Conservation (phyloP, 2,113 vertebrate species). For the Myxocyprinus asiaticus region DNA sequence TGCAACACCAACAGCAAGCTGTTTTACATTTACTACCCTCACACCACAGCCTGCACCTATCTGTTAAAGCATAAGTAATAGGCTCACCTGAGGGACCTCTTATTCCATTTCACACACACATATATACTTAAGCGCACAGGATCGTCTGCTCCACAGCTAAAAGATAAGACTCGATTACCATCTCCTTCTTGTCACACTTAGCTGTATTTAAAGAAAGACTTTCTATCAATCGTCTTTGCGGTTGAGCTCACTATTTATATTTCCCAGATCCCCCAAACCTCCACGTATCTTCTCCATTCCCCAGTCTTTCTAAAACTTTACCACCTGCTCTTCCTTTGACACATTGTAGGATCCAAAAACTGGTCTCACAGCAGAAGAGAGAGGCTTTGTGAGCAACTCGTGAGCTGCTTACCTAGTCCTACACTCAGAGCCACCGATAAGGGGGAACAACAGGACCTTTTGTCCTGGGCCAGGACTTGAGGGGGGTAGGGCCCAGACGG, state of each 20-base stretch:
- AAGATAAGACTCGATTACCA: slow-evolving; percentile 16
- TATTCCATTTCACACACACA: slow-evolving; percentile 5
- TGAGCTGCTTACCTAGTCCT: no score
- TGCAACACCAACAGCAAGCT: slow-evolving; percentile 22
- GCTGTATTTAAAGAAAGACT: slow-evolving; percentile 52
- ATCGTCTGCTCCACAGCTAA: slow-evolving; percentile 14
- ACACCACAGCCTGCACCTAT: slow-evolving; percentile 23
- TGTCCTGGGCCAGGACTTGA: no score
- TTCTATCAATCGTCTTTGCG: slow-evolving; percentile 31
- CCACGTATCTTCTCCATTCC: slow-evolving; percentile 25
- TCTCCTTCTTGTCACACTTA: slow-evolving; percentile 41
- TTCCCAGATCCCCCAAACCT: slow-evolving; percentile 25
- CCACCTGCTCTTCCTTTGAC: slow-evolving; percentile 35
- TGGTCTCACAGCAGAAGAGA: no score
- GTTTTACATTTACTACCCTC: slow-evolving; percentile 40
- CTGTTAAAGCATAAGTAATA: slow-evolving; percentile 18
- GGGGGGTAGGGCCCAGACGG: no score
- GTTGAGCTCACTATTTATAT: slow-evolving; percentile 45
- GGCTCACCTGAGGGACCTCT: slow-evolving; percentile 19
- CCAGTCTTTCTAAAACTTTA: background rate
- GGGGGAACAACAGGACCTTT: no score
- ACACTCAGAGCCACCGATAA: no score
- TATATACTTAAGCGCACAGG: background rate
- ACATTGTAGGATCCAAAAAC: slow-evolving; percentile 16
- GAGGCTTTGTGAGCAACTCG: no score